Conservation (phyloP, 2,797 vertebrate species). For the Discoglossus pictus region DNA sequence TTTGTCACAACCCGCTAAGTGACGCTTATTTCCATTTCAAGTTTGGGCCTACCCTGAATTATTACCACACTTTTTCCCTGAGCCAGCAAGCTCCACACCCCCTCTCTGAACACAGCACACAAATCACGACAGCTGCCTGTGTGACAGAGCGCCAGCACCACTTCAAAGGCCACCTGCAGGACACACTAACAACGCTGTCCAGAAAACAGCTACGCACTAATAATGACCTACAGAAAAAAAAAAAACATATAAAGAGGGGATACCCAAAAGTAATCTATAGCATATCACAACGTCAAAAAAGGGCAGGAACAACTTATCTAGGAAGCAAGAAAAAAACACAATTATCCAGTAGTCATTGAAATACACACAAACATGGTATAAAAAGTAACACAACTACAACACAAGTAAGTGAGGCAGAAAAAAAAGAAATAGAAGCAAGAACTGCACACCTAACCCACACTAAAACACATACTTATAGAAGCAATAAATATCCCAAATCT, state of each 20-base stretch:
- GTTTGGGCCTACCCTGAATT: conserved; percentile 15
- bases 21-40: conserved; percentile 3
- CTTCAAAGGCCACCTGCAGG: conserved; percentile 45
- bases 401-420: no score
- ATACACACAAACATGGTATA: background rate
- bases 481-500: no score
- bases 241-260: background rate
- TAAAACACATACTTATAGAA: no score
- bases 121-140: conserved; percentile 42
- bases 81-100: conserved; percentile 36
- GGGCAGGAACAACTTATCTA: no score
- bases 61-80: conserved; percentile 16
- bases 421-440: no score
- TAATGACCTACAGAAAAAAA: conserved; percentile 18
- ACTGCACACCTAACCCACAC: no score
- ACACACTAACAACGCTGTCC: background rate
- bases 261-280: no score
- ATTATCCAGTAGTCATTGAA: background rate
- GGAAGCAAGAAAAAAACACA: background rate
- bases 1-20: no score
- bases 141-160: conserved; percentile 34
- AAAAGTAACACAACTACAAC: background rate
- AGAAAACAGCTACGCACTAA: conserved; percentile 9
- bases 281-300: no score
- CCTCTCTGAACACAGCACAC: conserved; percentile 30